These are phyloP conservation scores for Aix galericulata DNA, from an alignment of 2,113 vertebrate genomes.

Conservation along the genomic window DNA sequence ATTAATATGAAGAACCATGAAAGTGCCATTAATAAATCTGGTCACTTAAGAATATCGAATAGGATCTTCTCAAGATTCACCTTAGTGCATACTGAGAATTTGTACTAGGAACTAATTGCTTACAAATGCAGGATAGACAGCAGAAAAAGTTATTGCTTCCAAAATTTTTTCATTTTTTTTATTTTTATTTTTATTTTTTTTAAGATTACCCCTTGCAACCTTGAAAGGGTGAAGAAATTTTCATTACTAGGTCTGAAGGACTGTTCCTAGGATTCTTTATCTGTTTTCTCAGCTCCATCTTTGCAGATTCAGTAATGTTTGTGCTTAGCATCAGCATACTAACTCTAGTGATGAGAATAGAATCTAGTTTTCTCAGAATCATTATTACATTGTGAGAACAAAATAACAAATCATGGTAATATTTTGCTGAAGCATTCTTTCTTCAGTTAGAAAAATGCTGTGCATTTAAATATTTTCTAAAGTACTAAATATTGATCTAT, in stretches of 20 bases:
- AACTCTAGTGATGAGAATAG: neutral
- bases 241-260: neutral
- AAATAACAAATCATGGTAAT: neutral
- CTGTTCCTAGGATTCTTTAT: neutral
- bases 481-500: neutral
- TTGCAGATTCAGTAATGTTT: neutral
- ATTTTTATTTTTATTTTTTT: neutral
- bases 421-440: neutral
- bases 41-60: neutral
- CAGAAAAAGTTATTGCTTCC: neutral
- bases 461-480: neutral
- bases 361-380: slow-evolving; percentile 12
- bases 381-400: neutral
- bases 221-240: neutral
- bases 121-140: neutral
- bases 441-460: neutral
- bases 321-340: neutral
- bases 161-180: neutral
- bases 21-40: neutral
- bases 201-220: neutral
- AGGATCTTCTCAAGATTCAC: neutral
- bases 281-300: neutral
- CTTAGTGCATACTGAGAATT: neutral
- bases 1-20: neutral
- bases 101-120: neutral